Base-by-base conservation (phyloP, 1,140 invertebrate genomes). In the Drosophila lowei region DNA sequence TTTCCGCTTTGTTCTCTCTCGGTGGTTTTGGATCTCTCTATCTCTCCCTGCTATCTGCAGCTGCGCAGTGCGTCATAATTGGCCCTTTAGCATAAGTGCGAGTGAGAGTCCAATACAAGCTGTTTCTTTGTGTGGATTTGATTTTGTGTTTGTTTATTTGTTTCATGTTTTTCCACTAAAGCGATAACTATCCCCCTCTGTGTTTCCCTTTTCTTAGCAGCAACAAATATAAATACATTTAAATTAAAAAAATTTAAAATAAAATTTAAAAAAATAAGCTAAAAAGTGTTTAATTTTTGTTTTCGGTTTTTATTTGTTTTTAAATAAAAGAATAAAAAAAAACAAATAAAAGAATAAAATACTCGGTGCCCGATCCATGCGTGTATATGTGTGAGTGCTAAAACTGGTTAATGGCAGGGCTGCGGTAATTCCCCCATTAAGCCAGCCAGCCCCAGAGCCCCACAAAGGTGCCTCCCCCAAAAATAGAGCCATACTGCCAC, bases 381-480 rank as follows among this genome's bases (percentile, higher is more conserved):
- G 28, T 30, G 50, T 52, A 52, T 25, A 70, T 47, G 65, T 58
- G 62, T 18, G 55, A 38, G 55, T 79, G 65, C 47, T 62, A 49
- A 84, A 70, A 70, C 42, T 59, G 34, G 66, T 60, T 61, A 83
- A 71, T 65, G 70, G 62, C 76, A 55, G 72, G 76, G 62, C 18
- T 16, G 44, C 50, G 30, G 50, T 42, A 30, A 53, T 49, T 56
- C 56, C 54, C 57, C 54, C 44, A 70, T 55, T 72, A 43, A 72
- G 66, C 54, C 23, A 34, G 46, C 28, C 34, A 54, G 42, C 25
- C 30, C 8, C 3, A 38, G 34, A 15, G 30, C n/a, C 25, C 43
- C 41, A 13, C 16, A 42, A 11, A 13, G 44, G 34, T 23, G 38
- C 42, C 25, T 25, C 28, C 28, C 34, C 13, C 2, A 48, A 23